A percentile compares a stretch with the other conserved stretches of the same genome.
These are phyloP conservation scores for Oxystoma pomonae DNA, from an alignment of 2,888 invertebrate genomes.

Conservation along the genomic window DNA sequence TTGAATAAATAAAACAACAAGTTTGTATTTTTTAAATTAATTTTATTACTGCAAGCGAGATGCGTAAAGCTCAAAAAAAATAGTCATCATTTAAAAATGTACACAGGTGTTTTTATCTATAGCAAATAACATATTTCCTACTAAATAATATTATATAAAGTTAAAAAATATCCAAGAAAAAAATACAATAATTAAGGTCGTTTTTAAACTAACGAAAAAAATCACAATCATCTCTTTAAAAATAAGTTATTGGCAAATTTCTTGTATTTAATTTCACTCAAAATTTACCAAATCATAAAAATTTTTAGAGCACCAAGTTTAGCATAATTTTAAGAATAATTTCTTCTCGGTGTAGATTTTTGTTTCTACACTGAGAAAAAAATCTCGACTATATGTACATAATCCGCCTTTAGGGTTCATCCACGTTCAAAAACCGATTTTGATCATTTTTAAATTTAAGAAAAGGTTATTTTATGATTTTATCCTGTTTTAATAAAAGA, in stretches of 20 bases:
- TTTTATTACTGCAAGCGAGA: slow-evolving; percentile 44
- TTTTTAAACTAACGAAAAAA: slow-evolving; percentile 38
- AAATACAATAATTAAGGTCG: slow-evolving; percentile 36
- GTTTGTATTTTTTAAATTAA: no score
- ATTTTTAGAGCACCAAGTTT: slow-evolving; percentile 47
- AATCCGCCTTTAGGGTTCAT: no score
- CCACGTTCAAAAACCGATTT: no score
- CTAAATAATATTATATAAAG: slow-evolving; percentile 35
- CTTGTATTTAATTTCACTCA: neutral
- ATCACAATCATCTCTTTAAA: slow-evolving; percentile 47
- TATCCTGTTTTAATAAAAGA: no score
- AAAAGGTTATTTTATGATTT: no score
- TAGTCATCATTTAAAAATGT: slow-evolving; percentile 38
- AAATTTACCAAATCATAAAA: slow-evolving; percentile 23
- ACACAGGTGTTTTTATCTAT: slow-evolving; percentile 25
- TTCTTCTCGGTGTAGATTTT: neutral
- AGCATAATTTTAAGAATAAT: no score
- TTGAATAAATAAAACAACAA: no score
- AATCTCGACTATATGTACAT: no score
- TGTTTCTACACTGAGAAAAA: neutral
- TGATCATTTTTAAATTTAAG: no score
- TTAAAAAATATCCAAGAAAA: slow-evolving; percentile 37
- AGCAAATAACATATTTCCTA: neutral
- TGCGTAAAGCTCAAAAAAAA: slow-evolving; percentile 45
- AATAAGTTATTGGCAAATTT: slow-evolving; percentile 9